A percentile compares a stretch with the other conserved stretches of the same genome.
These are phyloP conservation scores for Arctopsyche grandis DNA, from an alignment of 1,140 invertebrate genomes.

Conservation along the genomic window DNA sequence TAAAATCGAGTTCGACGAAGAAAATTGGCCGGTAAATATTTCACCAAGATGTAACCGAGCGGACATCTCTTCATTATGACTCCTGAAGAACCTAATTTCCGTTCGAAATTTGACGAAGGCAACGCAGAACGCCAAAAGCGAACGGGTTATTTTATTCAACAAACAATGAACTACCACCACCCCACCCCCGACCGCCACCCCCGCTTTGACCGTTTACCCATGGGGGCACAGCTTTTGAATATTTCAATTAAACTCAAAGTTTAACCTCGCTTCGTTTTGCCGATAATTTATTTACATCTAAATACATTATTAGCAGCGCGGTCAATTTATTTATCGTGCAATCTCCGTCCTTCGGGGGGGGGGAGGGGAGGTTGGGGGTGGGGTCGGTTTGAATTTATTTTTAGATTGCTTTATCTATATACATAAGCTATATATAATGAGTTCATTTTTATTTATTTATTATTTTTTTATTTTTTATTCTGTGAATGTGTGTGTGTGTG, in stretches of 20 bases:
- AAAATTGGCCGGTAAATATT: slow-evolving; percentile 35
- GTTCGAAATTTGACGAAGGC: slow-evolving; percentile 32
- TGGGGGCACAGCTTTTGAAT: slow-evolving; percentile 22
- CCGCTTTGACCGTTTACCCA: neutral
- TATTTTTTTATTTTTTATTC: no score
- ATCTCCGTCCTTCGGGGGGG: no score
- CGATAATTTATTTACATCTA: slow-evolving; percentile 27
- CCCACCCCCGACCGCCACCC: neutral
- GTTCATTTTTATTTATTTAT: no score
- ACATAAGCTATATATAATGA: no score
- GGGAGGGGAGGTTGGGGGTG: no score
- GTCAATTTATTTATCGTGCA: neutral
- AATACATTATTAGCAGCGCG: slow-evolving; percentile 1
- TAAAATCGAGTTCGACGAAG: neutral
- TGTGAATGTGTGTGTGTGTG: no score
- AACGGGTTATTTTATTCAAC: slow-evolving; percentile 30
- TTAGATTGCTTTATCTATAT: no score
- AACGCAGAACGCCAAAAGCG: neutral
- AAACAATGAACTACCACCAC: slow-evolving; percentile 10
- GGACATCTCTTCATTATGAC: slow-evolving; percentile 37
- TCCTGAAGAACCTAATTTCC: slow-evolving; percentile 37
- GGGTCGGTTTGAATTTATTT: no score
- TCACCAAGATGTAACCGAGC: slow-evolving; percentile 22
- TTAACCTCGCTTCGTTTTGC: neutral
- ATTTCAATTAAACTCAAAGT: slow-evolving; percentile 34